Evolutionary conservation across 2,888 invertebrate genomes (phyloP).

Genomic region (Calliopum simillimum): DNA sequence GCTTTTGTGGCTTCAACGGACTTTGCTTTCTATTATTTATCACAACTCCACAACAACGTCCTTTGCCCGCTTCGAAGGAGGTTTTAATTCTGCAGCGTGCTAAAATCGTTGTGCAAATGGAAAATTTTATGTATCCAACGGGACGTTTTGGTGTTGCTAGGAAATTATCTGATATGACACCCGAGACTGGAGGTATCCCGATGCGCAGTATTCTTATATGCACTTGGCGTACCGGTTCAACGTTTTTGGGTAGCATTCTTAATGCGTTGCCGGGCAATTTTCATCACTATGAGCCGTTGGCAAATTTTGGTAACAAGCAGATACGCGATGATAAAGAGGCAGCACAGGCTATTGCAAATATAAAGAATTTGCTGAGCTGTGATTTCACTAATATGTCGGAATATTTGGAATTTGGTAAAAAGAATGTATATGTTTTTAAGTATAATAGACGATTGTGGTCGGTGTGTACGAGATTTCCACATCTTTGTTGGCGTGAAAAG

Average conservation of each 20-base stretch:
- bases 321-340: slow-evolving; percentile 81
- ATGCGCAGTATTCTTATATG: slow-evolving; percentile 83
- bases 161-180: slow-evolving; percentile 76
- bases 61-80: slow-evolving; percentile 64
- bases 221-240: slow-evolving; percentile 93
- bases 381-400: slow-evolving; percentile 80
- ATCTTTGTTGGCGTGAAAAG: slow-evolving; percentile 76
- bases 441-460: slow-evolving; percentile 88
- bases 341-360: slow-evolving; percentile 74
- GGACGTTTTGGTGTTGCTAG: slow-evolving; percentile 70
- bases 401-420: slow-evolving; percentile 82
- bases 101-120: slow-evolving; percentile 71
- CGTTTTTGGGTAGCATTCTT: slow-evolving; percentile 87
- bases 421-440: slow-evolving; percentile 83
- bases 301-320: slow-evolving; percentile 85
- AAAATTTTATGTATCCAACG: slow-evolving; percentile 72
- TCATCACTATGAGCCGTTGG: slow-evolving; percentile 90
- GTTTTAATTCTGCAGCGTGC: slow-evolving; percentile 71
- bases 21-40: slow-evolving; percentile 66
- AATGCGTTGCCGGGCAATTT: slow-evolving; percentile 87
- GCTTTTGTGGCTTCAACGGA: slow-evolving; percentile 66
- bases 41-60: slow-evolving; percentile 66
- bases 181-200: slow-evolving; percentile 77
- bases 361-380: slow-evolving; percentile 81
- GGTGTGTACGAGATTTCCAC: slow-evolving; percentile 77